Evolutionary conservation across 2,113 vertebrate genomes (phyloP).

Genomic region (Larimichthys polyactis): DNA sequence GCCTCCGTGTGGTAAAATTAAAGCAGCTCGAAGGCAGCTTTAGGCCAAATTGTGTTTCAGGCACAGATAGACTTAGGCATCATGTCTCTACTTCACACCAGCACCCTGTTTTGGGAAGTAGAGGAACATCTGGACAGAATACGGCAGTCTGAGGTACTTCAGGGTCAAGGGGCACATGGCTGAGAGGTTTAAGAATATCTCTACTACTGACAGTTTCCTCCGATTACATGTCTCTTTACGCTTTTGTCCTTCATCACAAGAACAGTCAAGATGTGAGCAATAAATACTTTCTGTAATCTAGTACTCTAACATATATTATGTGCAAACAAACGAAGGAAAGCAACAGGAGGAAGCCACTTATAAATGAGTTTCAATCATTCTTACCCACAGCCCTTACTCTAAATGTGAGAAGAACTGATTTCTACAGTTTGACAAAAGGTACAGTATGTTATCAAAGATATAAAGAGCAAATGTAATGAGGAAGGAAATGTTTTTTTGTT

Average conservation of each 20-base stretch:
- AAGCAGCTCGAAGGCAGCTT: slow-evolving; percentile 59
- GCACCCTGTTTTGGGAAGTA: slow-evolving; percentile 53
- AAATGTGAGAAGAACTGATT: not conserved
- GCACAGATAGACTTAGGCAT: slow-evolving; percentile 79
- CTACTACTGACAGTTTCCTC: slow-evolving; percentile 29
- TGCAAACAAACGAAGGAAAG: slow-evolving; percentile 54
- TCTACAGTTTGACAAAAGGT: not conserved
- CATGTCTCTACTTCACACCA: slow-evolving; percentile 57
- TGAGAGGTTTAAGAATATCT: slow-evolving; percentile 40
- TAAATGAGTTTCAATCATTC: slow-evolving; percentile 11
- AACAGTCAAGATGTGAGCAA: slow-evolving; percentile 65
- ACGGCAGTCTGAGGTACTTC: slow-evolving; percentile 77
- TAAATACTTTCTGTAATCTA: slow-evolving; percentile 63
- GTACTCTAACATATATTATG: slow-evolving; percentile 52
- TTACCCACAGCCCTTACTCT: slow-evolving; percentile 12
- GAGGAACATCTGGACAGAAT: slow-evolving; percentile 53
- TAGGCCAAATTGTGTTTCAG: slow-evolving; percentile 77
- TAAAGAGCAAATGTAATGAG: slow-evolving; percentile 44
- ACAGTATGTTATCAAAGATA: slow-evolving; percentile 23
- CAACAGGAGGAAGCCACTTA: slow-evolving; percentile 48
- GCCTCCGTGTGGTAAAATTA: slow-evolving; percentile 59
- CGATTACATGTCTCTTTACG: not conserved
- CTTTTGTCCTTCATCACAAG: slow-evolving; percentile 29
- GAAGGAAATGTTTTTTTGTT: not conserved
- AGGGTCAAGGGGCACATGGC: slow-evolving; percentile 40